A percentile compares a stretch with the other conserved stretches of the same genome.
Evolutionary conservation across 2,797 vertebrate genomes (phyloP).

Genomic region (Phalanger gymnotis): DNA sequence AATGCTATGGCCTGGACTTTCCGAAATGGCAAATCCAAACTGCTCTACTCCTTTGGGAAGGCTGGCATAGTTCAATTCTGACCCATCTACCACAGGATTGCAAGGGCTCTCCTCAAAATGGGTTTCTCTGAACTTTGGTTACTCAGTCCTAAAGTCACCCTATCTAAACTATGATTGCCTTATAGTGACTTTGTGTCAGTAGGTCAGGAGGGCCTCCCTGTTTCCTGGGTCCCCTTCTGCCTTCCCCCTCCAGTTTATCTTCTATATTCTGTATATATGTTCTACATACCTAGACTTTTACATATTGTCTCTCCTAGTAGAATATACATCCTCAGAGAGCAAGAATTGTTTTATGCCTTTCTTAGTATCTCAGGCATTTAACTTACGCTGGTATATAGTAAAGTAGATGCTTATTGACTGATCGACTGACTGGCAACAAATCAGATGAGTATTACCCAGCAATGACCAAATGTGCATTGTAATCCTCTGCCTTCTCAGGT

Average conservation of each 20-base stretch:
- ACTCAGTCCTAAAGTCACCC: not conserved
- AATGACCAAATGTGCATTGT: not conserved
- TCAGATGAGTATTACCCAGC: not conserved
- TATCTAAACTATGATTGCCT: not conserved
- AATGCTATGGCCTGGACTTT: not conserved
- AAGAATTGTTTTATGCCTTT: not conserved
- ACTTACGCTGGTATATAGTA: not conserved
- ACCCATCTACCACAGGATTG: not conserved
- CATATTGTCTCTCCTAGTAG: not conserved
- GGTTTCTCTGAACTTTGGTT: not conserved
- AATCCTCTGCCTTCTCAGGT: not conserved
- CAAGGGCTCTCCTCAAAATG: not conserved
- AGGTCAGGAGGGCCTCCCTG: not conserved
- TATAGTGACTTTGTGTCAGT: not conserved
- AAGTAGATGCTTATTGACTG: not conserved
- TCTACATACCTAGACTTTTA: not conserved
- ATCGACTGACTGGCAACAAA: not conserved
- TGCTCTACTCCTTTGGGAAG: not conserved
- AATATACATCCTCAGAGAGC: not conserved
- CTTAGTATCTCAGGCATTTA: not conserved
- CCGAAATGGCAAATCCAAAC: not conserved
- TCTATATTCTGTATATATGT: not conserved
- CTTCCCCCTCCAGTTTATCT: not conserved
- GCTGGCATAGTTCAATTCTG: not conserved
- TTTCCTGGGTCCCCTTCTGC: not conserved